Evolutionary conservation across 2,888 invertebrate species (phyloP), one percentile per base, ranked within the genome.

Genomic region (Eristalis arbustorum): DNA sequence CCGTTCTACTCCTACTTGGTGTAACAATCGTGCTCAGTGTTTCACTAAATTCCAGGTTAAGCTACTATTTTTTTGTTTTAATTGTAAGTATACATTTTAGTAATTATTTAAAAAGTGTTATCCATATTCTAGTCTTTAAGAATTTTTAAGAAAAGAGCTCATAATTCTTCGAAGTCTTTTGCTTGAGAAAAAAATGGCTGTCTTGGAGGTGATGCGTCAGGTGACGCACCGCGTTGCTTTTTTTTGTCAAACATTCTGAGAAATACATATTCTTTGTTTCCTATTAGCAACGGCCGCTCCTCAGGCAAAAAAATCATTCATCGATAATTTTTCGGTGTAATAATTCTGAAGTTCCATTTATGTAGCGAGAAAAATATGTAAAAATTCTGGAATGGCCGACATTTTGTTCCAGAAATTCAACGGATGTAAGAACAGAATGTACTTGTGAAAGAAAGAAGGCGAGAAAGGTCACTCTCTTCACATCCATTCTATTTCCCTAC

Each of bases 31-130:
- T 69, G 69, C 64, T 74, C 81, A 77, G 72, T 73, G 73, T 85
- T 85, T 73, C 56, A 85, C 80, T 77, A 89, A 90, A 88, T 90
- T 91, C 89, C 89, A 89, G 91, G 91, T 91, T 90, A 90, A 91
- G 92, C 91, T 90, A 90, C 90, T 90, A 90, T 92, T 92, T 91
- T 92, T 92, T 92, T 92, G 92, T 92, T 92, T 92, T 92, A 92
- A 91, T 90, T 91, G 92, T 92, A 91, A 92, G 92, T 92, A 92
- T 78, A 28, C 34, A 13, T 13, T 67, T 18, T 66, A 10, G 14
- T 49, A 49, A 76, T 14, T 62, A 61, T 25, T 40, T 66, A 11
- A 66, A 61, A 22, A 25, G 14, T 31, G 18, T 67, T 42, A 11
- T 10, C 56, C 49, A 49, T 14, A 1, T 66, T 3, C n/a, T 22